These are phyloP conservation scores for Grammatotria lemairii DNA, from an alignment of 2,113 vertebrate genomes.

Conservation along the genomic window DNA sequence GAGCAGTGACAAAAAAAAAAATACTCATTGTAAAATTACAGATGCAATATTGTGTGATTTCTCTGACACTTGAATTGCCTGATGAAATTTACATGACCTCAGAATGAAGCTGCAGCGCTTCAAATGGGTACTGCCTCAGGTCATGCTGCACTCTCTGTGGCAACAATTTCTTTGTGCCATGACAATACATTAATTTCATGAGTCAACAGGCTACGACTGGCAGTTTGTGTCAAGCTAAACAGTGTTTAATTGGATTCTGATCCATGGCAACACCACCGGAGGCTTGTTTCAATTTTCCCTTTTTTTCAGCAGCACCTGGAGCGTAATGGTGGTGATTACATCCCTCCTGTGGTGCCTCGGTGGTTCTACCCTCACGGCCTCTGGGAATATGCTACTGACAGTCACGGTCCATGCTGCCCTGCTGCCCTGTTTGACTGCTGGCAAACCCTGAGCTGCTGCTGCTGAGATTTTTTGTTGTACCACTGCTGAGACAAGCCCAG, in stretches of 20 bases:
- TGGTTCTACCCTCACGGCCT: constrained; percentile 30
- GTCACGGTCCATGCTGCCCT: constrained; percentile 57
- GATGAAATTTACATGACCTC: constrained; percentile 37
- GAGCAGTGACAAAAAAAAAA: neutral
- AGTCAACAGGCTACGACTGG: constrained; percentile 72
- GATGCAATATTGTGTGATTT: neutral
- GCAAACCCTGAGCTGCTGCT: constrained; percentile 25
- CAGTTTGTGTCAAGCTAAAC: constrained; percentile 69
- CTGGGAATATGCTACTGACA: constrained; percentile 48
- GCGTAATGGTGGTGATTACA: constrained; percentile 70
- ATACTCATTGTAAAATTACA: neutral
- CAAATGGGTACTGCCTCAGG: constrained; percentile 26
- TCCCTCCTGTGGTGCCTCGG: constrained; percentile 43
- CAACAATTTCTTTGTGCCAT: constrained; percentile 55
- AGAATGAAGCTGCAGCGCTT: constrained; percentile 23
- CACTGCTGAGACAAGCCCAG: constrained; percentile 17
- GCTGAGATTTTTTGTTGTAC: constrained; percentile 2
- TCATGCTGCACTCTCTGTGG: constrained; percentile 45
- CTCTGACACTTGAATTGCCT: constrained; percentile 9
- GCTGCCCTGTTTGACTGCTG: constrained; percentile 46
- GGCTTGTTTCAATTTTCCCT: constrained; percentile 56
- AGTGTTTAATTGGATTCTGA: constrained; percentile 77
- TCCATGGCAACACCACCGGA: constrained; percentile 59
- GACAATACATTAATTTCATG: constrained; percentile 76
- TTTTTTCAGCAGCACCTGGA: constrained; percentile 66